Percentiles rank a stretch among this genome's conserved stretches.
Conservation (phyloP, 2,888 invertebrate genomes). For the Iphiclides podalirius region DNA sequence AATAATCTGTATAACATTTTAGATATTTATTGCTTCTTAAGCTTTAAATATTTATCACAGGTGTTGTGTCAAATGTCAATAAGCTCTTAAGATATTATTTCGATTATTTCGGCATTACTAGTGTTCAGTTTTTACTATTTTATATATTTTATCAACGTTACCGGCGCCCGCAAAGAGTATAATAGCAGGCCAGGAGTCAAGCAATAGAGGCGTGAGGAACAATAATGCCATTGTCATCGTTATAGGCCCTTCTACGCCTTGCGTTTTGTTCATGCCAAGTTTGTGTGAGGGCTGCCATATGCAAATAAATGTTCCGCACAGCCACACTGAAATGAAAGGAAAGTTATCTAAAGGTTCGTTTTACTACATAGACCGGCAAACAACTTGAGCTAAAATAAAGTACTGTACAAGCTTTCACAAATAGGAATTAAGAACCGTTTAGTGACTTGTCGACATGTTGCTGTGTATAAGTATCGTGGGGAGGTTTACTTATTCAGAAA, state of each 20-base stretch:
- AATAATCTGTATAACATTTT: too few species aligned
- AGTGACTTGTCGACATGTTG: too few species aligned
- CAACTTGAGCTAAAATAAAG: background rate
- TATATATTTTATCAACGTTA: conserved; percentile 39
- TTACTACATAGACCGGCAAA: background rate
- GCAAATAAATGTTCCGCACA: conserved; percentile 70
- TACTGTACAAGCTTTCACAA: too few species aligned
- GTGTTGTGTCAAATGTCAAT: too few species aligned
- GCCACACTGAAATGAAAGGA: conserved; percentile 63
- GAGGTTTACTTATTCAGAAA: too few species aligned
- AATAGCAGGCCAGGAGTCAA: conserved; percentile 82
- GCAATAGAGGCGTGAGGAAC: conserved; percentile 78
- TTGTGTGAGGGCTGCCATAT: conserved; percentile 78
- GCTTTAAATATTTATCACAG: too few species aligned
- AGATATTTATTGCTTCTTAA: too few species aligned
- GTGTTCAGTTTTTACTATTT: too few species aligned
- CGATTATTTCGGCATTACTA: too few species aligned
- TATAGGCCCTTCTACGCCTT: conserved; percentile 57
- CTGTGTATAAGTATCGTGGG: too few species aligned
- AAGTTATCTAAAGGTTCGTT: background rate
- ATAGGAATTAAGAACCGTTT: too few species aligned
- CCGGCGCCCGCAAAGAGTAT: conserved; percentile 81
- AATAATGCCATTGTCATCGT: conserved; percentile 71
- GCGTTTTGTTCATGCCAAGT: conserved; percentile 52
- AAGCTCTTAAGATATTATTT: too few species aligned